Evolutionary conservation across 2,113 vertebrate genomes (phyloP).

Genomic region (Eidolon helvum): DNA sequence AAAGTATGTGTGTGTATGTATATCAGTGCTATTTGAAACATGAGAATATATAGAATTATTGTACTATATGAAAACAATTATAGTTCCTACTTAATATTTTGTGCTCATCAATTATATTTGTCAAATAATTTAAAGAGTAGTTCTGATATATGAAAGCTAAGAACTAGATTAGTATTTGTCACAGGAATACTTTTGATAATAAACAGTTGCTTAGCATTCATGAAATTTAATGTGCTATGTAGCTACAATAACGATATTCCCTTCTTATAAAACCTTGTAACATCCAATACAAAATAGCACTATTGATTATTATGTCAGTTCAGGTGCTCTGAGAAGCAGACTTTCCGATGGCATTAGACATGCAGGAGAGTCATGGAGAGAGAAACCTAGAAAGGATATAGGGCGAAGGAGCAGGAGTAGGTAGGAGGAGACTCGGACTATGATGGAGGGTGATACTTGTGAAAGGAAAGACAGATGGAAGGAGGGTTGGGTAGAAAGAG

Average conservation of each 20-base stretch:
- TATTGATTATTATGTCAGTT: background rate
- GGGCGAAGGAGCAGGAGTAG: background rate
- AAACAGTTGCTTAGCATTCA: background rate
- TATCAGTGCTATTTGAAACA: background rate
- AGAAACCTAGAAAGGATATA: background rate
- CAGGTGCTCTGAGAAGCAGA: background rate
- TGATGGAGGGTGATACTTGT: too few species aligned
- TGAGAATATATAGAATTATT: background rate
- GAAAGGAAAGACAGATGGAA: background rate
- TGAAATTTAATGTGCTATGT: background rate
- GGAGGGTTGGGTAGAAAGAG: background rate
- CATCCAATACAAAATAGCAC: background rate
- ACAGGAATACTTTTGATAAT: background rate
- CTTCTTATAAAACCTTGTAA: background rate
- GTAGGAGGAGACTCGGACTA: background rate
- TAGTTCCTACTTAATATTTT: background rate
- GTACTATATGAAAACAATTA: background rate
- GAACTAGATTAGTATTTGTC: background rate
- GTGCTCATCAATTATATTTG: background rate
- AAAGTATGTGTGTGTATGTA: background rate
- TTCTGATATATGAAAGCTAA: background rate
- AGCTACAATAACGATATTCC: background rate
- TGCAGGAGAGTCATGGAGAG: background rate
- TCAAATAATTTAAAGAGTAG: background rate
- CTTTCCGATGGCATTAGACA: background rate